Conservation (phyloP, 2,888 invertebrate species). For the Gasteruption jaculator region DNA sequence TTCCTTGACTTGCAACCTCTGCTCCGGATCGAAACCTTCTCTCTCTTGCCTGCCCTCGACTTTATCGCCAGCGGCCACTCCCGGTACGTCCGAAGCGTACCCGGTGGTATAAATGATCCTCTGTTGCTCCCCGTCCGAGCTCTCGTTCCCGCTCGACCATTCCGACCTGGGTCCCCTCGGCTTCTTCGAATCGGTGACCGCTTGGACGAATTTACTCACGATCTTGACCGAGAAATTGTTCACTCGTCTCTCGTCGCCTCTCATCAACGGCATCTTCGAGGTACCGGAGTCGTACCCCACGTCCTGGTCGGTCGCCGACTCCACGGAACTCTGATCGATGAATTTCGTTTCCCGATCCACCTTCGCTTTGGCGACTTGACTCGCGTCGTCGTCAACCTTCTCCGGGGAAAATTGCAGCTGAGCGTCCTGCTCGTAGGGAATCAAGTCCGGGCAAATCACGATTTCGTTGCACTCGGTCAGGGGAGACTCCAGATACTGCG, state of each 20-base stretch:
- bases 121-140: constrained; percentile 22
- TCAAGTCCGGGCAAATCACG: constrained; percentile 36
- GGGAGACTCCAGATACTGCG: constrained; percentile 45
- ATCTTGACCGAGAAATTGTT: constrained; percentile 13
- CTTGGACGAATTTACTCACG: constrained; percentile 11
- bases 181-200: constrained; percentile 9
- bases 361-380: constrained; percentile 19
- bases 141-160: constrained; percentile 23
- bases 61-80: no score
- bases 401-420: constrained; percentile 15
- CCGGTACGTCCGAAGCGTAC: no score
- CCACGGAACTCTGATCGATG: constrained; percentile 46
- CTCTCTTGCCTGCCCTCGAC: no score
- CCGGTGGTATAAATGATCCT: no score
- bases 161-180: constrained; percentile 20
- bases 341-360: constrained; percentile 38
- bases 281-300: constrained; percentile 18
- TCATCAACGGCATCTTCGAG: constrained; percentile 16
- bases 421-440: constrained; percentile 39
- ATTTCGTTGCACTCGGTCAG: constrained; percentile 46
- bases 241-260: constrained; percentile 10
- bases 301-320: constrained; percentile 40
- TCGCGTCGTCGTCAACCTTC: not conserved
- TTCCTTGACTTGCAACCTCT: no score
- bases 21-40: no score